These are phyloP conservation scores for Cryptocephalus moraei DNA, from an alignment of 2,888 invertebrate genomes.

Conservation along the genomic window DNA sequence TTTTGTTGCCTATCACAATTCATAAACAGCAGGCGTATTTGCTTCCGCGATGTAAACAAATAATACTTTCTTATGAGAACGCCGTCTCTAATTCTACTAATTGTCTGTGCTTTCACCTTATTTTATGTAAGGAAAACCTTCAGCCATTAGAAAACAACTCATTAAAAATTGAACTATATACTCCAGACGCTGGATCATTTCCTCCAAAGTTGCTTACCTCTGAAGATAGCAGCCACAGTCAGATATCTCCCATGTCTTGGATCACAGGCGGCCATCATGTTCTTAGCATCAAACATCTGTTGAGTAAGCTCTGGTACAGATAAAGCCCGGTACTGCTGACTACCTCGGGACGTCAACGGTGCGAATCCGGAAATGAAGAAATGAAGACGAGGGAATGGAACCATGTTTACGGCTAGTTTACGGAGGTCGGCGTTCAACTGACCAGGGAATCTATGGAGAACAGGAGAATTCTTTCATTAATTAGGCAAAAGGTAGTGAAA, in stretches of 20 bases:
- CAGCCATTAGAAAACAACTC: too few species aligned
- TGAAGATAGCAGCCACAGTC: conserved; percentile 61
- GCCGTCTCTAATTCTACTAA: too few species aligned
- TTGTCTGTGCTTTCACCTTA: too few species aligned
- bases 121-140: too few species aligned
- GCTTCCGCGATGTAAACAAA: too few species aligned
- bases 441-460: conserved; percentile 59
- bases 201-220: conserved; percentile 39
- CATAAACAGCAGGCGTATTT: too few species aligned
- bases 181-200: too few species aligned
- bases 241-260: conserved; percentile 60
- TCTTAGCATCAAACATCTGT: conserved; percentile 69
- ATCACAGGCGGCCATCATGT: conserved; percentile 72
- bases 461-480: too few species aligned
- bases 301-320: conserved; percentile 68
- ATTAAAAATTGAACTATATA: too few species aligned
- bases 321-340: conserved; percentile 62
- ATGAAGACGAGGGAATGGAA: conserved; percentile 91
- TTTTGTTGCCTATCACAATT: too few species aligned
- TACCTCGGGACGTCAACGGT: conserved; percentile 80
- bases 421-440: conserved; percentile 89
- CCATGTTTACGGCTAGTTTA: conserved; percentile 92
- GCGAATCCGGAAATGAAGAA: conserved; percentile 97
- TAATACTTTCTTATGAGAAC: too few species aligned
- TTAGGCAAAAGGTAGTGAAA: too few species aligned